phyloP scores from a whole-genome alignment of 2,797 vertebrate genomes.

The Gymnodraco acuticeps region DNA sequence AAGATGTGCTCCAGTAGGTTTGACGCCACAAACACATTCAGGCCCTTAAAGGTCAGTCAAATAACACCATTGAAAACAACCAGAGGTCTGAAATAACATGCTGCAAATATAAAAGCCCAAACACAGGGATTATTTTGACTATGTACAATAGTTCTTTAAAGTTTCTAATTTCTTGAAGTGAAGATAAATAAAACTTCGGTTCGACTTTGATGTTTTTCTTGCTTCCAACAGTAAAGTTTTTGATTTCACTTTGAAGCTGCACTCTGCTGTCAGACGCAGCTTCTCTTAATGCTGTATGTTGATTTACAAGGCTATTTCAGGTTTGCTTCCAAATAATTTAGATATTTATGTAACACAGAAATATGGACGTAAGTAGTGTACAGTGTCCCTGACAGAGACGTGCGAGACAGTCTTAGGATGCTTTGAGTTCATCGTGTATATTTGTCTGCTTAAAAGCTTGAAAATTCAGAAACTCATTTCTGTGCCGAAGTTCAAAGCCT shows the following conservation, averaged over 20 bases:
- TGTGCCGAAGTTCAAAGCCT: conserved; percentile 56
- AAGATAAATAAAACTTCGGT: background rate
- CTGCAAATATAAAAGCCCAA: background rate
- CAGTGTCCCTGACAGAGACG: conserved; percentile 52
- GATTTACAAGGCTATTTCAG: conserved; percentile 52
- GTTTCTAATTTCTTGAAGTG: background rate
- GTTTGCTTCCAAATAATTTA: conserved; percentile 45
- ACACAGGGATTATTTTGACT: background rate
- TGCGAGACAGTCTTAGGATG: conserved; percentile 36
- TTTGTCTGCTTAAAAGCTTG: conserved; percentile 57
- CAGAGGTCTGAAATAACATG: background rate
- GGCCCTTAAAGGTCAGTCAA: background rate
- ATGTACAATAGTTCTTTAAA: background rate
- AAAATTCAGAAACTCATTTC: conserved; percentile 52
- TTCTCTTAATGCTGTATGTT: conserved; percentile 33
- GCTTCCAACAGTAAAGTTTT: background rate
- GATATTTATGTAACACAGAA: conserved; percentile 56
- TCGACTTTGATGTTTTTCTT: background rate
- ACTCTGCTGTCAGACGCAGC: conserved; percentile 6
- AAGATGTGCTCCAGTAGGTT: background rate
- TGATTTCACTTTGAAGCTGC: background rate
- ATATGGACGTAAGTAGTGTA: conserved; percentile 32
- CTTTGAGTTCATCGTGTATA: conserved; percentile 52
- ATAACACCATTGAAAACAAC: background rate
- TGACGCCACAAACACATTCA: background rate